These are phyloP conservation scores for Agrochola litura DNA, from an alignment of 2,888 invertebrate species.

Conservation along the genomic window DNA sequence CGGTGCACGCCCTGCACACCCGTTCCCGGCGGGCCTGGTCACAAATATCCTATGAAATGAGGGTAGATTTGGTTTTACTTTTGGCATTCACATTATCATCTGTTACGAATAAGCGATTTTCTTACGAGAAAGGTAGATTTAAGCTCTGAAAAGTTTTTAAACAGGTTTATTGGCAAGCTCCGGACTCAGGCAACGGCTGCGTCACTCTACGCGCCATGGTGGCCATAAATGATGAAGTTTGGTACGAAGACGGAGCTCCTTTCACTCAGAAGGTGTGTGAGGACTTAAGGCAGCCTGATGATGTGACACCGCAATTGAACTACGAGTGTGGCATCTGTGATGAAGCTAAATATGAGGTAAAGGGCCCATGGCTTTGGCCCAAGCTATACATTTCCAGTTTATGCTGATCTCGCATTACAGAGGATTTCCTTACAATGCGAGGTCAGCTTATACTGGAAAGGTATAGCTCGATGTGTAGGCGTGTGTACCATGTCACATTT, in stretches of 20 bases:
- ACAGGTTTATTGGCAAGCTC: constrained; percentile 87
- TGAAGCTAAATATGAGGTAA: constrained; percentile 85
- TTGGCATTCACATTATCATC: neutral
- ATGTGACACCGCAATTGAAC: constrained; percentile 81
- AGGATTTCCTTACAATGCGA: no score
- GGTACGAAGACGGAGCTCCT: constrained; percentile 85
- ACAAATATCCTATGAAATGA: neutral
- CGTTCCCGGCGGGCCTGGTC: no score
- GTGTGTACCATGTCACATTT: no score
- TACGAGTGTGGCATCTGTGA: constrained; percentile 83
- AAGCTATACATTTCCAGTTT: no score
- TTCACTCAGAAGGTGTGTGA: constrained; percentile 82
- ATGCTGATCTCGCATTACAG: no score
- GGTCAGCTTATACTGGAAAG: no score
- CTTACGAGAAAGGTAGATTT: neutral
- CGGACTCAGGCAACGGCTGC: constrained; percentile 83
- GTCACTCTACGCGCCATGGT: constrained; percentile 86
- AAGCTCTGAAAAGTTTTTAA: neutral
- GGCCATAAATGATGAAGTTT: constrained; percentile 81
- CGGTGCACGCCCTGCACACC: no score
- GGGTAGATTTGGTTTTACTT: neutral
- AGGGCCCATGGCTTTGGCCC: no score
- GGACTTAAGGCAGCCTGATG: constrained; percentile 85
- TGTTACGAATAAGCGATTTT: neutral
- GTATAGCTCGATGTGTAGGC: no score